phyloP scores from a whole-genome alignment of 2,113 vertebrate species.

The Ptilonorhynchus violaceus region DNA sequence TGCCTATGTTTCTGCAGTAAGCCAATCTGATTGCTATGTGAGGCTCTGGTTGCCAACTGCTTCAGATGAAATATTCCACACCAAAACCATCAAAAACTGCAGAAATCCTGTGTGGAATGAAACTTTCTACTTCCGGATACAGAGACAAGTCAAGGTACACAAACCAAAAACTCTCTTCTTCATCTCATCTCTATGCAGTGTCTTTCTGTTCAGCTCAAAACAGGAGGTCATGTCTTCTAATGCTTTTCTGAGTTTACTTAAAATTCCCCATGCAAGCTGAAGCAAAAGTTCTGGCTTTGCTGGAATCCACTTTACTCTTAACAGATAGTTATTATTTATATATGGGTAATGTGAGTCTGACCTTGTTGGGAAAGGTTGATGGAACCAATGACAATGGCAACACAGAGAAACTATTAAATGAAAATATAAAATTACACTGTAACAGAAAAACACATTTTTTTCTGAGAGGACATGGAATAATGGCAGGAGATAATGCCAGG shows the following conservation, averaged over 20 bases:
- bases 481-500: not conserved
- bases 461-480: not conserved
- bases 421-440: not conserved
- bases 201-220: not conserved
- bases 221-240: not conserved
- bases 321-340: not conserved
- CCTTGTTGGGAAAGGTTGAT: not conserved
- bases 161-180: not conserved
- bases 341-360: not conserved
- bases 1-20: constrained; percentile 31
- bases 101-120: constrained; percentile 78
- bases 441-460: not conserved
- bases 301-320: not conserved
- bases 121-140: constrained; percentile 73
- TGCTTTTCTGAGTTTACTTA: not conserved
- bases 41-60: constrained; percentile 75
- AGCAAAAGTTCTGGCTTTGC: not conserved
- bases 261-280: not conserved
- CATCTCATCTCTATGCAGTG: not conserved
- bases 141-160: constrained; percentile 73
- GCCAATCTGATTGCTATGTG: constrained; percentile 74
- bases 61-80: constrained; percentile 59
- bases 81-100: constrained; percentile 68
- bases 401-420: not conserved
- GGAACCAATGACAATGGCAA: not conserved